Evolutionary conservation across 2,113 vertebrate genomes (phyloP), one percentile per base, ranked within the genome.

Genomic region (Brachypteracias leptosomus): DNA sequence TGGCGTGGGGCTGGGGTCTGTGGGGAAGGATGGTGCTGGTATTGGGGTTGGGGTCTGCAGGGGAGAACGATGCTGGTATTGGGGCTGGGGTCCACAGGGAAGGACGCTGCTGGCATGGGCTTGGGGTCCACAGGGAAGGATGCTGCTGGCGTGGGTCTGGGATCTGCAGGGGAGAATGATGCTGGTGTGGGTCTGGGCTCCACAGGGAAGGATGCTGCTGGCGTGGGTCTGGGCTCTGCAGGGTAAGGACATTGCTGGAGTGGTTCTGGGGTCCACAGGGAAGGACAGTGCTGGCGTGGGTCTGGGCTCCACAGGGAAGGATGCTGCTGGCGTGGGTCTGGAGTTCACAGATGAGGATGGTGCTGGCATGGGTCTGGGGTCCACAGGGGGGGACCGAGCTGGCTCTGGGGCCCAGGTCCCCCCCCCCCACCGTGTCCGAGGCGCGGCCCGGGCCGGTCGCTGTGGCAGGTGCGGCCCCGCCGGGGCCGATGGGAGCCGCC

Each of bases 401-500:
- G n/a, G n/a, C n/a, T n/a, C n/a, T n/a, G 21, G 47, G 47, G 7
- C 54, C 18, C 11, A 15, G 58, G 21, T 35, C n/a, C n/a, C 4
- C 4, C 2, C 2, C 51, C n/a, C 0, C 3, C 10, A n/a, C 3
- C 13, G 4, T 11, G 58, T 35, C 22, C 2, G 36, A 0, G 4
- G 16, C 2, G 4, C 0, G 4, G 16, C 52, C 38, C 1, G 1
- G 77, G 12, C 16, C 35, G 63, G 68, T 79, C 29, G 90, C 75
- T 76, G n/a, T 2, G 85, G 15, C 97, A 95, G 97, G 97, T 97
- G 97, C 54, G 61, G 79, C 49, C n/a, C 47, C 63, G 16, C 35
- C 38, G 80, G 91, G 96, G 83, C 98, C 98, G 97, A 98, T 98
- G 97, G 97, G 97, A 88, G 67, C 72, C 6, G 90, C 73, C 90